Percentiles rank a stretch among this genome's conserved stretches.
Conservation (phyloP, 2,113 vertebrate species). For the Callopanchax toddi region DNA sequence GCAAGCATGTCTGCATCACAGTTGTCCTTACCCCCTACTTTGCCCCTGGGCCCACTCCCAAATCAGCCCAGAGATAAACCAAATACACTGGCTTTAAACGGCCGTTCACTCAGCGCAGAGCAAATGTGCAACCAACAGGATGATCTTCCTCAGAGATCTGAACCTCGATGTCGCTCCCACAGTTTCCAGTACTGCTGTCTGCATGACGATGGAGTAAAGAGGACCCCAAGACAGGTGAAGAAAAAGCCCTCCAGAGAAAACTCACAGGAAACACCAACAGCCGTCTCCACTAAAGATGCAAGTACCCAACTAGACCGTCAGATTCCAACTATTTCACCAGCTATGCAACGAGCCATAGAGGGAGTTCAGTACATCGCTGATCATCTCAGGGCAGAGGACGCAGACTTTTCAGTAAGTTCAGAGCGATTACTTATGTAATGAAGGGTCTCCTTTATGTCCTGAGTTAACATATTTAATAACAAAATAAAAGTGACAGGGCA, state of each 20-base stretch:
- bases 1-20: conserved; percentile 63
- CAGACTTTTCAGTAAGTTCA: conserved; percentile 93
- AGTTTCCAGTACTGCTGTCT: conserved; percentile 85
- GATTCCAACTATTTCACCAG: conserved; percentile 81
- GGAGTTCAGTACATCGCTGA: conserved; percentile 95
- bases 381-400: conserved; percentile 92
- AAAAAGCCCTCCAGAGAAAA: conserved; percentile 34
- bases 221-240: conserved; percentile 32
- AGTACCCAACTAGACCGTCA: conserved; percentile 45
- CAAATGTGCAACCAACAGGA: conserved; percentile 76
- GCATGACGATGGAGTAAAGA: conserved; percentile 70
- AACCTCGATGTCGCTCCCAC: conserved; percentile 80
- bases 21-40: conserved; percentile 54
- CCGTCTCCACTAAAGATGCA: conserved; percentile 44
- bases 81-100: conserved; percentile 64
- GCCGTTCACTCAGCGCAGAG: conserved; percentile 85
- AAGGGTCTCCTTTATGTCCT: too few relatives aligned
- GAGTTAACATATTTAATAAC: too few relatives aligned
- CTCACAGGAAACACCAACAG: conserved; percentile 23
- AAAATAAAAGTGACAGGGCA: too few relatives aligned
- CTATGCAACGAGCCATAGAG: conserved; percentile 88
- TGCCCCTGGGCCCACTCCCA: conserved; percentile 60
- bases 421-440: not conserved
- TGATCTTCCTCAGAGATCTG: conserved; percentile 55
- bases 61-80: conserved; percentile 41